Evolutionary conservation across 1,140 invertebrate species (phyloP), one percentile per base, ranked within the genome.

Genomic region (Paraescarpia echinospica): DNA sequence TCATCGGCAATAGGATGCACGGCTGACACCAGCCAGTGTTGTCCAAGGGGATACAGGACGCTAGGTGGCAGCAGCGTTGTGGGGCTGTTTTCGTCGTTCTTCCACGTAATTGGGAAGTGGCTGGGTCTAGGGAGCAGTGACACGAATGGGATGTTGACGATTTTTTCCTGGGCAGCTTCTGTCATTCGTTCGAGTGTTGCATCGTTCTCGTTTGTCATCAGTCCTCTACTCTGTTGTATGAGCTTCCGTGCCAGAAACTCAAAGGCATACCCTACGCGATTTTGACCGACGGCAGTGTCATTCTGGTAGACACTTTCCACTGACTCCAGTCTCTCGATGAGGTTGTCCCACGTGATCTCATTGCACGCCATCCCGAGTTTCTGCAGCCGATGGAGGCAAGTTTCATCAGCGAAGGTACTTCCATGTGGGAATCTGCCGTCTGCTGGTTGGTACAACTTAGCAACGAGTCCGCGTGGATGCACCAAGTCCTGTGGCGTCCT

Each of bases 291-390:
- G 0, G 59, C 59, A 14, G 2, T 31, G 1, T 88, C 41, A 31
- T 77, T 34, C 31, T 77, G 18, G 34, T 93, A 88, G 8, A 88
- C 33, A 34, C 2, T 34, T 27, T 77, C 35, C 51, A 93, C 90
- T 14, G 33, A 77, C 33, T 8, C n/a, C 1, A 89, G 77, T 91
- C 90, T 92, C 31, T 92, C 92, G n/a, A 92, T 18, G 6, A 93
- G 35, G 6, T 93, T 92, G 34, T 91, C 89, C 93, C 93, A 93
- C n/a, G 35, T 35, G 33, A 93, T 88, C 34, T 91, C 34, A 35
- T 92, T 90, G 31, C 14, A 48, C 1, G 51, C 93, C 93, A 93
- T 93, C 12, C 93, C 93, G 4, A 92, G 92, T 33, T 41, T 35
- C 22, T 59, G 31, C 27, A 93, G 93, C 5, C 34, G 89, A 34